Base-by-base conservation (phyloP, 2,113 vertebrate genomes). In the Lethenteron reissneri region DNA sequence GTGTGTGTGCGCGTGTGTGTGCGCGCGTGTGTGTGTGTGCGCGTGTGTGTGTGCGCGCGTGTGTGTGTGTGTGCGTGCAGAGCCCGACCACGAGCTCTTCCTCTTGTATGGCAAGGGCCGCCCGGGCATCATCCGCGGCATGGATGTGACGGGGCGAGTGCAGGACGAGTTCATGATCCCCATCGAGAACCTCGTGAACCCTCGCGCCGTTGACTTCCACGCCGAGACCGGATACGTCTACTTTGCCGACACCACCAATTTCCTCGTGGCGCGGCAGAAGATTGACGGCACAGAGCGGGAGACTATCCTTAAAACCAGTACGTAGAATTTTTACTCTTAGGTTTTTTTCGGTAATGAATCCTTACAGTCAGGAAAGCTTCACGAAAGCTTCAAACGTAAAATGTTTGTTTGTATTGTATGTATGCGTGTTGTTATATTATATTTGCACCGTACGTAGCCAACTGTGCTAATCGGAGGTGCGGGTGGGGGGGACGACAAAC, bases 11-110 rank as follows among this genome's bases (percentile, higher is more conserved):
- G n/a, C n/a, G 25, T 41, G 25, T 6, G 25, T 41, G 25, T 41
- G 25, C 3, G 3, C 5, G 25, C 5, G 25, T 41, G 25, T 41
- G 25, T 41, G 25, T 6, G 25, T 41, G 25, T 41, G 25, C 3
- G 3, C 5, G 25, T 41, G 25, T 41, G 25, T 41, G 25, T 41
- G 4, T 41, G 25, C 5, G 3, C 25, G 25, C 17, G 17, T 41
- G 25, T 6, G 25, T 41, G 17, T 41, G 25, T 41, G 25, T 41
- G 25, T 41, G 25, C 25, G 25, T 68, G 64, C 64, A 68, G 64
- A 68, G 64, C 64, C 64, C 25, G 64, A 68, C n/a, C 64, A 68
- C 64, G 64, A 68, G n/a, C 64, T 68, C 64, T 68, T 68, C 21
- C 64, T 68, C n/a, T 21, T 68, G 64, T 68, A 68, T 21, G n/a